phyloP scores from a whole-genome alignment of 2,797 vertebrate species.

The Nyctibius grandis region DNA sequence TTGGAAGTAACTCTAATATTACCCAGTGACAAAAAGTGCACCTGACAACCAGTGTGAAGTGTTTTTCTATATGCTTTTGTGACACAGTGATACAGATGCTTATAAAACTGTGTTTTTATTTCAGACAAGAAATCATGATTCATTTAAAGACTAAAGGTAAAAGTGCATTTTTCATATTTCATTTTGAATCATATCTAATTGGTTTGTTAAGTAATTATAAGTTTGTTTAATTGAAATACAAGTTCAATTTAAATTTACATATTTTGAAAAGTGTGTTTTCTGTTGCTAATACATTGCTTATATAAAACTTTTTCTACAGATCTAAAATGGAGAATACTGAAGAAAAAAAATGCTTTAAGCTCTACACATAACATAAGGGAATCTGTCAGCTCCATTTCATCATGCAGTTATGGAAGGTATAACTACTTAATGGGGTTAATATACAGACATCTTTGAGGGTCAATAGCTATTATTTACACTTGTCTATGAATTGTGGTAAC shows the following conservation, averaged over 20 bases:
- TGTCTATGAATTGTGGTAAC: neutral
- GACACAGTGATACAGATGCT: neutral
- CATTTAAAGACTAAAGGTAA: neutral
- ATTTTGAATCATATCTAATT: neutral
- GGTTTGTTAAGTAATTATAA: neutral
- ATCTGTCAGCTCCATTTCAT: constrained; percentile 25
- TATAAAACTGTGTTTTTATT: neutral
- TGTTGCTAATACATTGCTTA: neutral
- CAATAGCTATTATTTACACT: neutral
- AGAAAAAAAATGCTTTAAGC: neutral
- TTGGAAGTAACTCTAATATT: neutral
- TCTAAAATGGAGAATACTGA: neutral
- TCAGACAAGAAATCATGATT: neutral
- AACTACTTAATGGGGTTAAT: neutral
- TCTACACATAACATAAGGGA: neutral
- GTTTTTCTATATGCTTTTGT: neutral
- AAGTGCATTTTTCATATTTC: neutral
- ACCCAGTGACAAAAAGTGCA: neutral
- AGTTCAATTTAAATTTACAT: neutral
- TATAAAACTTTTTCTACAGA: neutral
- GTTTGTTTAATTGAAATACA: neutral
- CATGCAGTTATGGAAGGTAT: neutral
- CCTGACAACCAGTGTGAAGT: neutral
- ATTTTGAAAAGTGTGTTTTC: neutral
- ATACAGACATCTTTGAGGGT: neutral